A percentile compares a stretch with the other conserved stretches of the same genome.
Conservation (phyloP, 1,140 invertebrate genomes). For the Dendrolimus punctatus region DNA sequence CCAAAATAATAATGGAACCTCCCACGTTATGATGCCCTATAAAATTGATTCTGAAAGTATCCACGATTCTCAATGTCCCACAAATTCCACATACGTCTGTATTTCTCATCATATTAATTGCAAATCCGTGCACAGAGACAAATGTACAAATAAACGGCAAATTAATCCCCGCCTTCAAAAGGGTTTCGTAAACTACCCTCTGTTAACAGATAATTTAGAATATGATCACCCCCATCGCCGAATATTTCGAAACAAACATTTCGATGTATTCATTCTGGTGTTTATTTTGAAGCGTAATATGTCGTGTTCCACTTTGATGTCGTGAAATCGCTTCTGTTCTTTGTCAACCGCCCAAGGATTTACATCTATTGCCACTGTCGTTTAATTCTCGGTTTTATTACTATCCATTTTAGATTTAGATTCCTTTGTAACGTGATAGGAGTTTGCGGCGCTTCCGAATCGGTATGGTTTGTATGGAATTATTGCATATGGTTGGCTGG, state of each 20-base stretch:
- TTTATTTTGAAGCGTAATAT: constrained; percentile 71
- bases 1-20: no score
- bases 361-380: constrained; percentile 52
- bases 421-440: constrained; percentile 51
- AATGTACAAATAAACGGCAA: constrained; percentile 48
- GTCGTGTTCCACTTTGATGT: constrained; percentile 71
- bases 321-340: constrained; percentile 68
- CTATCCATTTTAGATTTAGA: constrained; percentile 54
- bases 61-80: no score
- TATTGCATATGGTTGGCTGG: constrained; percentile 70
- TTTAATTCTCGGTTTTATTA: constrained; percentile 62
- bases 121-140: constrained; percentile 40
- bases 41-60: no score
- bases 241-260: constrained; percentile 68
- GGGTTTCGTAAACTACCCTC: constrained; percentile 55
- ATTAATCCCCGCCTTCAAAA: constrained; percentile 63
- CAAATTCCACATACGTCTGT: constrained; percentile 5
- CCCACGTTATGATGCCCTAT: no score
- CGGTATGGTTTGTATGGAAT: constrained; percentile 41
- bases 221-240: constrained; percentile 60
- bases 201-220: constrained; percentile 61
- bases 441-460: constrained; percentile 34
- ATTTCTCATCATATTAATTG: constrained; percentile 39
- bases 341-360: constrained; percentile 60
- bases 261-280: constrained; percentile 68